Evolutionary conservation across 2,113 vertebrate species (phyloP).

Genomic region (Eulemur rufifrons): DNA sequence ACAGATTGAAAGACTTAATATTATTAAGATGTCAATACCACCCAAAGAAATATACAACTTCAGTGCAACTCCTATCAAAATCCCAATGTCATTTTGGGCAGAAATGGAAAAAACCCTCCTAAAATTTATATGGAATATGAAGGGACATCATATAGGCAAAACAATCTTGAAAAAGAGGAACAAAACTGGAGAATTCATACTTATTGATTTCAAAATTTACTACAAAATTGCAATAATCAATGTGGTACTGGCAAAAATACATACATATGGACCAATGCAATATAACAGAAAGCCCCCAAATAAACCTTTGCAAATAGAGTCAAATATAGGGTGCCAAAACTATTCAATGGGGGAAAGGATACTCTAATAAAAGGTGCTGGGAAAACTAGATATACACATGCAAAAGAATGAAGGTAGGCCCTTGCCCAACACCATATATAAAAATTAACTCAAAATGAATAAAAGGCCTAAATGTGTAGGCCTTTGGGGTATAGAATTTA

Average conservation of each 20-base stretch:
- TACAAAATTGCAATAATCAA: not conserved
- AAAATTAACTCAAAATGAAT: not conserved
- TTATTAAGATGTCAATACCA: not conserved
- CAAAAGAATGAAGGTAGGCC: not conserved
- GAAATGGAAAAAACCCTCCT: not conserved
- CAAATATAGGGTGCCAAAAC: not conserved
- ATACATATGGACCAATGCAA: not conserved
- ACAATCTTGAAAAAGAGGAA: not conserved
- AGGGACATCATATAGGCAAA: not conserved
- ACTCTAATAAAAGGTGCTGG: not conserved
- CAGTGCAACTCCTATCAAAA: not conserved
- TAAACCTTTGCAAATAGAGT: not conserved
- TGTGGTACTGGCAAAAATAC: not conserved
- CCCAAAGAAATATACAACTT: not conserved
- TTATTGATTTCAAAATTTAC: not conserved
- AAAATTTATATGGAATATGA: not conserved
- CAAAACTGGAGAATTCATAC: not conserved
- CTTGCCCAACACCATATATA: not conserved
- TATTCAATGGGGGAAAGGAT: not conserved
- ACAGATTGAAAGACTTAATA: not conserved
- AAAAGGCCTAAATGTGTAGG: not conserved
- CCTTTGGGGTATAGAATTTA: not conserved
- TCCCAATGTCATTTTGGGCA: not conserved
- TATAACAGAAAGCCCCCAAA: not conserved
- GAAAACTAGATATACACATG: not conserved